Evolutionary conservation across 2,888 invertebrate genomes (phyloP), one percentile per base, ranked within the genome.

Genomic region (Steinernema hermaphroditum): DNA sequence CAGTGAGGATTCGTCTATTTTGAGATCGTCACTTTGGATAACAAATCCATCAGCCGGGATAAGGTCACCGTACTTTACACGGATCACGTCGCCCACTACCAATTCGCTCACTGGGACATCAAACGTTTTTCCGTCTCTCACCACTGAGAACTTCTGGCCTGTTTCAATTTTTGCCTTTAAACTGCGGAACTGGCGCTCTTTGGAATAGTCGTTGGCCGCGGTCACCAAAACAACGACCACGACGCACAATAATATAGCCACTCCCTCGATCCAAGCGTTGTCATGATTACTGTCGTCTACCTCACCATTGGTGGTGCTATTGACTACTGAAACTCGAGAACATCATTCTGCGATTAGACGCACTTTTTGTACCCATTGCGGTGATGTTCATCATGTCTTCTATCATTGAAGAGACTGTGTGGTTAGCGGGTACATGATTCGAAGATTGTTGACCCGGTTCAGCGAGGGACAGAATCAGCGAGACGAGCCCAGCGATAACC

Each of bases 1-100:
- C 85, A 98, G 90, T 82, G 97, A 96, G 76, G 96, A 96, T 90
- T 98, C 98, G 89, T 98, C 98, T 86, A 96, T 92, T 92, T 97
- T 96, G 86, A 98, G 91, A 89, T 98, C 97, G 90, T 96, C 83
- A 89, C 96, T 94, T 90, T 97, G 96, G 88, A 98, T 92, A 86
- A 98, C 91, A 85, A 96, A 90, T 84, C 98, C 98, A 90, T 98
- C 98, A 78, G 98, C 96, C 77, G 97, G 98, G 88, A 98, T 91
- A 87, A 98, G 90, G 90, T 98, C 98, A 86, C 98, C 97, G 73
- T 80, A 81, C 87, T 90, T 88, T 86, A 92, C 91, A 89, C 96
- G 95, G 19, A 80, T 77, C 89, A 98, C 94, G 90, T 98, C 98
- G 82, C 98, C 98, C 82, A 96, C 96, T 81, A 96, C 94, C 87